Evolutionary conservation across 2,797 vertebrate species (phyloP), one percentile per base, ranked within the genome.

Genomic region (Ptychobarbus kaznakovi): DNA sequence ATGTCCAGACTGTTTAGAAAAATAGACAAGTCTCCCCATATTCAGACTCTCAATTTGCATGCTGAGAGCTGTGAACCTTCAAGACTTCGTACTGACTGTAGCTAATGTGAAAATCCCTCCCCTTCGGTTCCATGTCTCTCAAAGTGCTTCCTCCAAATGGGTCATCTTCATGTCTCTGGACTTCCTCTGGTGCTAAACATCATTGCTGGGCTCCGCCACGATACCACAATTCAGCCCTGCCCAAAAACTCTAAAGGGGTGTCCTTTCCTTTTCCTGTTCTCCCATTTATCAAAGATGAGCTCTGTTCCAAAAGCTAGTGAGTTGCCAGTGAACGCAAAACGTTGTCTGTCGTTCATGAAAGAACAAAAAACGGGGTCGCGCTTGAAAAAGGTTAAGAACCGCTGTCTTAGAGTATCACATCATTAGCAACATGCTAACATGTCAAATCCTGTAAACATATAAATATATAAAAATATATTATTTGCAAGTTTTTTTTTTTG

Each of bases 161-260:
- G 92, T 91, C 82, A 78, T 89, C 89, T 92, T 89, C 89, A 89
- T 91, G 92, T 91, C 93, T 94, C 89, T 91, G 92, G 91, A 93
- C 92, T 88, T 93, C 92, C 94, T 93, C 94, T 96, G 97, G 97
- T 97, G 97, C 97, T 98, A 96, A 92, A 86, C 80, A 80, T 92
- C 93, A 94, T 95, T 94, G 95, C 92, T 89, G 92, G 92, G 94
- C 90, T 94, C 91, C 89, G 91, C 90, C 94, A 92, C 92, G 92
- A 75, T 80, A 90, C 90, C 93, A 92, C 90, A 81, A 91, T 91
- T 44, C 89, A 92, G 93, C 93, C 94, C 93, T 94, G 87, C 91
- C 51, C 70, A 91, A 78, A 56, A 83, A 80, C 65, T 83, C 75
- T 74, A 58, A n/a, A 83, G 63, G 44, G 28, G 40, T 6, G 0